Percentiles rank a stretch among this genome's conserved stretches.
Evolutionary conservation across 2,113 vertebrate species (phyloP).

Genomic region (Eulemur macaco): DNA sequence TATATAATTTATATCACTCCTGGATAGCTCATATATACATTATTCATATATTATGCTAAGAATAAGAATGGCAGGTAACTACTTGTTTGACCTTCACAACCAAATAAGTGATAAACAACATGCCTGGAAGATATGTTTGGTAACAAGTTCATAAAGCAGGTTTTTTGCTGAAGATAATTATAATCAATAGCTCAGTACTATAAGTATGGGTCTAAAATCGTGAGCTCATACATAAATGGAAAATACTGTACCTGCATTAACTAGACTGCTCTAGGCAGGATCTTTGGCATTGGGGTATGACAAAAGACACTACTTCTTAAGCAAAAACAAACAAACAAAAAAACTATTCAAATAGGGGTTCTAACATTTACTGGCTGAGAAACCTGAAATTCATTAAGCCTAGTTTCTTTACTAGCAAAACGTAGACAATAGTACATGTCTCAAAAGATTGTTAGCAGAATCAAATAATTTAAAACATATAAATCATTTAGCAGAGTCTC

Average conservation of each 20-base stretch:
- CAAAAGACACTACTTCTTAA: not conserved
- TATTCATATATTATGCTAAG: not conserved
- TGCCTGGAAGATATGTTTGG: not conserved
- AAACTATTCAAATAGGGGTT: not conserved
- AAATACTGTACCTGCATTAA: not conserved
- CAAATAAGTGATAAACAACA: conserved; percentile 18
- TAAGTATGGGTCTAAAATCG: not conserved
- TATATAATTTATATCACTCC: not conserved
- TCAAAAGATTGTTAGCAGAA: not conserved
- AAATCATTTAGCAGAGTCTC: conserved; percentile 48
- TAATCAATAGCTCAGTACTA: not conserved
- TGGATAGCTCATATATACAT: not conserved
- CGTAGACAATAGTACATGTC: not conserved
- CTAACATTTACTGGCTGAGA: not conserved
- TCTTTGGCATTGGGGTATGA: not conserved
- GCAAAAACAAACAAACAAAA: not conserved
- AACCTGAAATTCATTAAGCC: not conserved
- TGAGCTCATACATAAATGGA: not conserved
- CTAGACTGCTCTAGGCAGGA: not conserved
- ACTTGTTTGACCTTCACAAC: not conserved
- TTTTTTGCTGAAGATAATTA: not conserved
- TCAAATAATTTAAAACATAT: conserved; percentile 54
- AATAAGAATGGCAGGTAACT: not conserved
- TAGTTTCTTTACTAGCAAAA: conserved; percentile 25
- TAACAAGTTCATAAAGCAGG: not conserved